phyloP scores from a whole-genome alignment of 2,113 vertebrate genomes.

The Larimichthys polyactis region DNA sequence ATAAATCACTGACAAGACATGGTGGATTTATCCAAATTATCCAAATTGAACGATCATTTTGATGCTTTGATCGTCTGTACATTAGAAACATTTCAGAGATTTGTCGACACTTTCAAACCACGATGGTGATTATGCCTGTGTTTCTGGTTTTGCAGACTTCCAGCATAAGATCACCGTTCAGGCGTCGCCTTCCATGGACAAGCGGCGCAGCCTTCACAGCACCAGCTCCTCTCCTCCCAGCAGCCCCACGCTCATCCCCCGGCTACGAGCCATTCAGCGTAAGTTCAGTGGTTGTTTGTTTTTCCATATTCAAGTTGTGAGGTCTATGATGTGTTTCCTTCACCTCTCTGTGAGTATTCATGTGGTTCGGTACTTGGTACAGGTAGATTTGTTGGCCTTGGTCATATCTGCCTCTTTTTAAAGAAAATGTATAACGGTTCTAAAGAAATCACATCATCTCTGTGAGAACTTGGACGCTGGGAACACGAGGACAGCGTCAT shows the following conservation, averaged over 20 bases:
- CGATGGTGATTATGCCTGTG: background rate
- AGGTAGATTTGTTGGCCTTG: background rate
- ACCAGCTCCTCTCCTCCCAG: constrained; percentile 92
- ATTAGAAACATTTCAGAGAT: background rate
- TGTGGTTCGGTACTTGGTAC: background rate
- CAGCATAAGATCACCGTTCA: constrained; percentile 99
- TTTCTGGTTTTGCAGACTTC: constrained; percentile 86
- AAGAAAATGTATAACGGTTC: background rate
- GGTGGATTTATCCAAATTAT: too few relatives aligned
- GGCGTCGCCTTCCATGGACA: constrained; percentile 94
- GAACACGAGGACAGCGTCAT: constrained; percentile 22
- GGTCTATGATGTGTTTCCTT: background rate
- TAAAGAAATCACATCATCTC: constrained; percentile 24
- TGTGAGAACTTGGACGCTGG: constrained; percentile 10
- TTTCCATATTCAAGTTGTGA: background rate
- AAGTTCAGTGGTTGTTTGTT: constrained; percentile 64
- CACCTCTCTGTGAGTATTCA: background rate
- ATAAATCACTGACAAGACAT: too few relatives aligned
- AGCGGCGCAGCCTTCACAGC: constrained; percentile 92
- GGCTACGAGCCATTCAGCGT: constrained; percentile 95
- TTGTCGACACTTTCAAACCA: background rate
- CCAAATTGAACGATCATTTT: background rate
- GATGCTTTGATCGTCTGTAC: background rate
- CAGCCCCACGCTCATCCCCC: constrained; percentile 93
- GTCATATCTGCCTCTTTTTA: background rate